Base-by-base conservation (phyloP, 1,140 invertebrate genomes). In the Hyposmocoma kahamanoa region DNA sequence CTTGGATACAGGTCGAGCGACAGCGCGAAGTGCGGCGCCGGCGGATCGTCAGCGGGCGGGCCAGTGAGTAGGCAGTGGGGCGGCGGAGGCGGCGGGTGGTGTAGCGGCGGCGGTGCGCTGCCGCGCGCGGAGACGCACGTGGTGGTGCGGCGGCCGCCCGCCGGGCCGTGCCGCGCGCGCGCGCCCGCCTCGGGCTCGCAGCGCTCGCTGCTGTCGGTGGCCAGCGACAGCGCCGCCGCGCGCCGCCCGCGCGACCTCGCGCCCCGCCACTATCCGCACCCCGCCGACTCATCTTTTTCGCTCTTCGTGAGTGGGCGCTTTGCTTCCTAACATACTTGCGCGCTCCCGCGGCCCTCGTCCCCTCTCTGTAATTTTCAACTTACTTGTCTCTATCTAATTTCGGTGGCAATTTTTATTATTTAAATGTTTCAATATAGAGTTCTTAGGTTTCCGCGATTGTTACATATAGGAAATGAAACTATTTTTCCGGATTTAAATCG, bases 231-330 rank as follows among this genome's bases (percentile, higher is more conserved):
- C 48, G 83, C 82, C 38, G 73, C 82, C 30, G 62, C 81, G 56
- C 81, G 81, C 52, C 81, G 81, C 51, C 72, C 75, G 51, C 79
- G 79, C 67, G 72, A 71, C 60, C 64, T 62, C 60, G 49, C 67
- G 58, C 67, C 75, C 45, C 67, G 68, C 47, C 62, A 57, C 53
- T 72, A 79, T 66, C 71, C 72, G 30, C 69, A 70, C 43, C 70
- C 71, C 19, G 68, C 69, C 50, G 80, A 85, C 57, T 56, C 60
- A 54, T 73, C 78, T 70, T 86, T 85, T 80, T 85, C 84, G 72
- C 79, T 86, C 61, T 85, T 86, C 72, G 85, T 87, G 84, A 87
- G 85, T 87, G 82, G 81, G 84, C 74, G 80, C 80, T 79, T 83
- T 50, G 80, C 79, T 81, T 83, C 62, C 78, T 84, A 85, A 84